Base-by-base conservation (phyloP, 2,113 vertebrate species). In the Sciurus niger region DNA sequence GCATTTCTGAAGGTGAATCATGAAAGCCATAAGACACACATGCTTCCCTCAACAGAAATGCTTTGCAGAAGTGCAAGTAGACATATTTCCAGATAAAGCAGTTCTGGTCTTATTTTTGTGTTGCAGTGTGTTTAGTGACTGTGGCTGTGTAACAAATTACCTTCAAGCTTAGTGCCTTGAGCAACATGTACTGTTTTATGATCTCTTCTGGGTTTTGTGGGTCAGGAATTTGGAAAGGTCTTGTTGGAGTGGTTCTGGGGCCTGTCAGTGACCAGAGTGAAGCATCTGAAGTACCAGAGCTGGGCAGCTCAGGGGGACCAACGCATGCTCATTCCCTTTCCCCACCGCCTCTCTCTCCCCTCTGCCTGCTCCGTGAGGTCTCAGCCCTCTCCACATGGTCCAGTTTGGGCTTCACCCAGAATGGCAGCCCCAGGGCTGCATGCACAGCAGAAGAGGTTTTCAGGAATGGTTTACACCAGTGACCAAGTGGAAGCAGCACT, bases 1-100 rank as follows among this genome's bases (percentile, higher is more conserved):
- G 55, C 46, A 7, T 78, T 46, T 96, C 53, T 90, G 95, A 93
- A 78, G 60, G n/a, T 72, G 93, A 94, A 87, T 96, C 68, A 96
- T 84, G 67, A 16, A 89, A n/a, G 32, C 90, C 91, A 55, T 80
- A 92, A 92, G 94, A 70, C 43, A 73, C 32, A 89, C 91, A 68
- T 87, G 84, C 78, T 74, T 80, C 58, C 82, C 32, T 72, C 74
- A 93, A n/a, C 77, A 92, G 79, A 78, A 82, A 74, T 46, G 46
- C 65, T 94, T 84, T 63, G 48, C 8, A 11, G 58, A 93, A 86
- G 40, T 43, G 0, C 16, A 51, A 46, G 60, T 79, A 84, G 40
- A 92, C 43, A 18, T 84, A 82, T 94, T 87, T 94, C 65, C 63
- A 65, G 74, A 70, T 80, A 89, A 93, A 84, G 9, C 18, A 25